Conservation (phyloP, 2,113 vertebrate genomes). For the Coracopsis vasa region DNA sequence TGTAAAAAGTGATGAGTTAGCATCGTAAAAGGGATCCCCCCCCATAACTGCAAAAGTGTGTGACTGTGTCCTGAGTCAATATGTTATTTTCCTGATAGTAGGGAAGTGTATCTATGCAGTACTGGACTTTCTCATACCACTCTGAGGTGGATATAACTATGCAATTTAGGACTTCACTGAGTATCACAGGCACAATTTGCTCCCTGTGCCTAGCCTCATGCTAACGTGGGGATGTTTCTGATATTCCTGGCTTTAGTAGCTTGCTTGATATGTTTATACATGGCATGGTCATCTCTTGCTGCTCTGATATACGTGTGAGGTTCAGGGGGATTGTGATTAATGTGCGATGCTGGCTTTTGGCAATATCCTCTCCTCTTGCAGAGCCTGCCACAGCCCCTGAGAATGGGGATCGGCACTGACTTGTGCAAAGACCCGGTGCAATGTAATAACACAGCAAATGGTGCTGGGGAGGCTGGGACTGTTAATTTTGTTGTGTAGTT, state of each 20-base stretch:
- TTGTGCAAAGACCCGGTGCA: rapidly evolving
- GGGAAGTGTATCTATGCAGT: rapidly evolving
- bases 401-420: background rate
- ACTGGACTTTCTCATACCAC: rapidly evolving
- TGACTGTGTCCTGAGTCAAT: background rate
- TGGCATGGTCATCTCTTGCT: background rate
- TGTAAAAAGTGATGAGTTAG: background rate
- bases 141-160: background rate
- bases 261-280: background rate
- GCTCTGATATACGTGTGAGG: background rate
- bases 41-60: background rate
- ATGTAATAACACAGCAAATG: background rate
- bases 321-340: rapidly evolving
- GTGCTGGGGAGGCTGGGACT: background rate
- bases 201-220: background rate
- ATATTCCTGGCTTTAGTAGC: background rate
- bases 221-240: background rate
- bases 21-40: too few relatives aligned
- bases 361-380: background rate
- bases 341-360: background rate
- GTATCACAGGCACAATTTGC: background rate
- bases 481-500: background rate
- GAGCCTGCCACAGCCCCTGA: background rate
- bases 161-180: background rate
- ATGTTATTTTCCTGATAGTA: background rate